Percentiles rank a stretch among this genome's conserved stretches.
phyloP scores from a whole-genome alignment of 2,113 vertebrate species.

The Oryctolagus cuniculus region mOryCun1.1 NC_091436.1:75723001-75723500 shows the following conservation, averaged over 20 bases:
- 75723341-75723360: background rate
- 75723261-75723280: background rate
- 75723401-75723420: background rate
- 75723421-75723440: background rate
- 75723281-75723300: background rate
- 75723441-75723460: background rate
- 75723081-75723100: background rate
- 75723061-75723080: background rate
- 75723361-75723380: background rate
- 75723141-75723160: background rate
- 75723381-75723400: background rate
- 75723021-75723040: background rate
- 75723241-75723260: background rate
- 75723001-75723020: background rate
- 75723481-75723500: no score
- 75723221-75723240: background rate
- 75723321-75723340: background rate
- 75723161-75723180: background rate
- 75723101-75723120: background rate
- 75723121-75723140: background rate
- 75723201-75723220: background rate
- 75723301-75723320: background rate
- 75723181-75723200: background rate
- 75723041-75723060: background rate
- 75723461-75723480: no score